phyloP scores from a whole-genome alignment of 2,113 vertebrate species.

The Pelodiscus sinensis region DNA sequence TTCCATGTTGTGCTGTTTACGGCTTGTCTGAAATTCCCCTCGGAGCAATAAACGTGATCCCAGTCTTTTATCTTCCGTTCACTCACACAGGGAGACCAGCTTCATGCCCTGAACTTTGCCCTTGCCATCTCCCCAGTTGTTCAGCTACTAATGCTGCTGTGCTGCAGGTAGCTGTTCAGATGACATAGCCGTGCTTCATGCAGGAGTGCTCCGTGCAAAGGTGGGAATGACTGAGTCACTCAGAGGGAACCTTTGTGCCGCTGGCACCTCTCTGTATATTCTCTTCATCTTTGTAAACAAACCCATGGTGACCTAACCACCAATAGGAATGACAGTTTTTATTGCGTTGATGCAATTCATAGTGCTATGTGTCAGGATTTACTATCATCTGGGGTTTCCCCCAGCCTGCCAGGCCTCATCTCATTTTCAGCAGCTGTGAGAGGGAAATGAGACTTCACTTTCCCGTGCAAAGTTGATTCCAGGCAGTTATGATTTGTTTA shows the following conservation, averaged over 20 bases:
- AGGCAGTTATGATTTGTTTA: neutral
- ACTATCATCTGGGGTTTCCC: neutral
- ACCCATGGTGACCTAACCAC: neutral
- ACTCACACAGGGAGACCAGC: neutral
- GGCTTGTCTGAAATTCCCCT: neutral
- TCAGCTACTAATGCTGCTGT: neutral
- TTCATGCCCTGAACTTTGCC: neutral
- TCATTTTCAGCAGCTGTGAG: neutral
- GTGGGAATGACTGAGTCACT: neutral
- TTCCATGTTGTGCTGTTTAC: neutral
- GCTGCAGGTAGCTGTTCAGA: neutral
- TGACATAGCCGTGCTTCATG: neutral
- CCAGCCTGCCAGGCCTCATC: neutral
- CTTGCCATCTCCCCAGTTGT: rapidly evolving
- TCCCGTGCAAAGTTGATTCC: neutral
- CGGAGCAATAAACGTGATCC: neutral
- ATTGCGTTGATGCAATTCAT: neutral
- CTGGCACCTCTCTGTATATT: neutral
- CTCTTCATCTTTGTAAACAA: neutral
- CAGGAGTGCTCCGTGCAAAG: neutral
- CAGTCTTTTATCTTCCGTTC: neutral
- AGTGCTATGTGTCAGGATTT: neutral
- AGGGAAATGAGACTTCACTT: neutral
- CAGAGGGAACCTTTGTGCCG: rapidly evolving
- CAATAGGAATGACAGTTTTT: neutral